A percentile compares a stretch with the other conserved stretches of the same genome.
These are phyloP conservation scores for Gortyna flavago DNA, from an alignment of 2,888 invertebrate species.

Conservation along the genomic window DNA sequence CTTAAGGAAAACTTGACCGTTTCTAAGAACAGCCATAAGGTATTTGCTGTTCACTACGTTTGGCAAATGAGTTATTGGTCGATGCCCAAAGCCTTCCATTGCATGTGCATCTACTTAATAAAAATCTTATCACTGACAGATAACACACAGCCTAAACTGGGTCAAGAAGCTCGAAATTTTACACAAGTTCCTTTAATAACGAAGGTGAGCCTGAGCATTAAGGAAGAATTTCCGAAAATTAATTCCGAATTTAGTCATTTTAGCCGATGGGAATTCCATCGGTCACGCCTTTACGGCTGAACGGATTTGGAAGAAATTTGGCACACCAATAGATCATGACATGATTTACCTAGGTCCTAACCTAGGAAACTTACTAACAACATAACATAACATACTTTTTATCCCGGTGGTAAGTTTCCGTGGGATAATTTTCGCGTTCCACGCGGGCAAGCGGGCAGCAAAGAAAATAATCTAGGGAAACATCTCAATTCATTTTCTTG, in stretches of 20 bases:
- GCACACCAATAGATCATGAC: not conserved
- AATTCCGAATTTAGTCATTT: not conserved
- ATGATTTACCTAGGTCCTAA: not conserved
- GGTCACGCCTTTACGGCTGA: not conserved
- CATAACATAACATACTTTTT: not conserved
- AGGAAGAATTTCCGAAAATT: not conserved
- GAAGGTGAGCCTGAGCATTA: not conserved
- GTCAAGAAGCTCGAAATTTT: not conserved
- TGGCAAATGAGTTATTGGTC: not conserved
- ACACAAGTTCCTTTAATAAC: not conserved
- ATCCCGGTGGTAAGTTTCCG: not conserved
- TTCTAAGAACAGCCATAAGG: not conserved
- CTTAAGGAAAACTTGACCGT: not conserved
- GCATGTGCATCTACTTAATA: not conserved
- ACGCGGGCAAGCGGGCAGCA: not conserved
- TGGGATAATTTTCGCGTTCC: not conserved
- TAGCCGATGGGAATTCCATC: not conserved
- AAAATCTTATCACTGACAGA: not conserved
- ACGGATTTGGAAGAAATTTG: not conserved
- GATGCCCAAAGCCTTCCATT: not conserved
- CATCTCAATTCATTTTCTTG: not conserved
- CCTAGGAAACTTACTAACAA: too few relatives aligned
- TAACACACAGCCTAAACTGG: not conserved
- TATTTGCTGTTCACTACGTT: not conserved
- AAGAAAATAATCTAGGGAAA: not conserved